Evolutionary conservation across 2,113 vertebrate genomes (phyloP).

Genomic region (Collichthys lucidus): DNA sequence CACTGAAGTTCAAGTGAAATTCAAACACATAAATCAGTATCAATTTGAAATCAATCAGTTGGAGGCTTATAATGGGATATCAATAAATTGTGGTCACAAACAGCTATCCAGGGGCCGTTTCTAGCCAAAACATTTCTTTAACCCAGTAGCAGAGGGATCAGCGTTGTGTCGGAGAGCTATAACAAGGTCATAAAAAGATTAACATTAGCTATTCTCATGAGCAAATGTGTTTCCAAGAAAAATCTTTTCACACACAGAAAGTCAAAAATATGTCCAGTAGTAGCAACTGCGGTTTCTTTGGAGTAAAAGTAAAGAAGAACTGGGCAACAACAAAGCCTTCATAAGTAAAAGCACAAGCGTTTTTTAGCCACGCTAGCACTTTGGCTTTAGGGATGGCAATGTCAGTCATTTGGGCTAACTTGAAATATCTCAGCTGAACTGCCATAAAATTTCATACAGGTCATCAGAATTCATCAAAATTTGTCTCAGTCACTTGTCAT

Average conservation of each 20-base stretch:
- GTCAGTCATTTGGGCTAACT: background rate
- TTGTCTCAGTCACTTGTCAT: no score
- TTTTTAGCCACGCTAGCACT: background rate
- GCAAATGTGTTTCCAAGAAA: constrained; percentile 38
- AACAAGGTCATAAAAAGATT: constrained; percentile 39
- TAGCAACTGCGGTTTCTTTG: constrained; percentile 29
- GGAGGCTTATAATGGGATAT: constrained; percentile 1
- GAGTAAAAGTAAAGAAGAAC: background rate
- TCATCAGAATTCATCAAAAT: background rate
- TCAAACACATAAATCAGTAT: constrained; percentile 45
- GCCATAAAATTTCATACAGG: background rate
- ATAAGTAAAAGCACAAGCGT: background rate
- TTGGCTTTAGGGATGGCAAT: background rate
- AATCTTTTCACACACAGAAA: constrained; percentile 7
- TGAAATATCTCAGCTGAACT: background rate
- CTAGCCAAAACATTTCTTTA: constrained; percentile 37
- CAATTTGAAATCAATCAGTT: constrained; percentile 45
- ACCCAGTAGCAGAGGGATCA: constrained; percentile 23
- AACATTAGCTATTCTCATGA: constrained; percentile 25
- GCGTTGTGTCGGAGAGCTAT: constrained; percentile 16
- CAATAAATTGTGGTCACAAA: constrained; percentile 49
- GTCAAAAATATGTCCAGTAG: constrained; percentile 20
- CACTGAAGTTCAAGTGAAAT: constrained; percentile 13
- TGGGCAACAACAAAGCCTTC: background rate
- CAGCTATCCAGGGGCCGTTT: constrained; percentile 4